phyloP scores from a whole-genome alignment of 2,797 vertebrate genomes.

The Intellagama lesueurii region DNA sequence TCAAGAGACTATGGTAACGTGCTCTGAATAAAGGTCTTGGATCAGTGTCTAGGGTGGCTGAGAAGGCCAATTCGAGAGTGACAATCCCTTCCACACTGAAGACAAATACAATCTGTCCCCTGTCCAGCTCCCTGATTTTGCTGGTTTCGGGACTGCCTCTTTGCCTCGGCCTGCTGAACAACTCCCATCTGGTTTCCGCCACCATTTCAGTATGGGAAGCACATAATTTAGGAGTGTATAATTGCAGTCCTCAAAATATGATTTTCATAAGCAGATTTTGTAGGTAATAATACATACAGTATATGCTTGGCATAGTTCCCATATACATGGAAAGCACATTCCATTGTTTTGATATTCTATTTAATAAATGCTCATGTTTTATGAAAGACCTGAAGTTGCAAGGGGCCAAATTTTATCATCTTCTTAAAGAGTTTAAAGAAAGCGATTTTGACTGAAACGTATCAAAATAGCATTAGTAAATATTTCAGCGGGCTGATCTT shows the following conservation, averaged over 20 bases:
- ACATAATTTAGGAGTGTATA: neutral
- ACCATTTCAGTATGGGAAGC: neutral
- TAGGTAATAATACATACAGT: accelerated
- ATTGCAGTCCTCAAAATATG: constrained; percentile 1
- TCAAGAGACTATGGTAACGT: no score
- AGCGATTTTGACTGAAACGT: neutral
- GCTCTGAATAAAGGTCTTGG: no score
- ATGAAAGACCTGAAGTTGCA: accelerated
- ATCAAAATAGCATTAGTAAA: neutral
- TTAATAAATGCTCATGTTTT: constrained; percentile 33
- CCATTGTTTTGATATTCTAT: constrained; percentile 10
- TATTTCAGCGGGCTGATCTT: neutral
- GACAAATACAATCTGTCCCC: no score
- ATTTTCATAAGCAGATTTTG: constrained; percentile 20
- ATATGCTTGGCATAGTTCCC: neutral
- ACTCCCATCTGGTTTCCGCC: neutral
- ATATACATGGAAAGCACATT: neutral
- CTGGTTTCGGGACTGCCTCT: no score
- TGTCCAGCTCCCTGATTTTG: no score
- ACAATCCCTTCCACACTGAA: no score
- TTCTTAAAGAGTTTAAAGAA: neutral
- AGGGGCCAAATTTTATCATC: neutral
- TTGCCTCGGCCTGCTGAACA: no score
- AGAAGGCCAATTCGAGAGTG: no score
- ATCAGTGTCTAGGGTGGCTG: no score